Evolutionary conservation across 2,113 vertebrate species (phyloP).

Genomic region (Lepus europaeus): DNA sequence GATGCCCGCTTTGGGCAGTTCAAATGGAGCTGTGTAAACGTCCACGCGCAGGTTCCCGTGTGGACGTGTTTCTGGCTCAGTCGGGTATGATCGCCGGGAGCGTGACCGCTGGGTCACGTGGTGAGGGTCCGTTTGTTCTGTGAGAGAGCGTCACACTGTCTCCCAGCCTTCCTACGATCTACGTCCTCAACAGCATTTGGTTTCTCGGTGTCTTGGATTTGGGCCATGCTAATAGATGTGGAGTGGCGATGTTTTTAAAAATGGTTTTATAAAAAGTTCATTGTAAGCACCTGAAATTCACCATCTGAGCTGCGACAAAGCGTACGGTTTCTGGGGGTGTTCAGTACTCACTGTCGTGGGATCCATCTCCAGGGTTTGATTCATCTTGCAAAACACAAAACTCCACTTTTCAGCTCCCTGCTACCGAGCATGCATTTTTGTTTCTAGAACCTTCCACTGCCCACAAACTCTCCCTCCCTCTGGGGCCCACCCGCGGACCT

Average conservation of each 20-base stretch:
- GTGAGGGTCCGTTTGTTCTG: neutral
- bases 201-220: neutral
- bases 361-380: rapidly evolving
- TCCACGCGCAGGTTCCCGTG: no score
- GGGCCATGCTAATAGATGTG: neutral
- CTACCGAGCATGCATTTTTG: neutral
- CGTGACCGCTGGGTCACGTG: rapidly evolving
- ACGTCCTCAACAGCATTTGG: neutral
- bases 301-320: neutral
- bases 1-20: neutral
- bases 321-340: neutral
- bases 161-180: neutral
- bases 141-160: neutral
- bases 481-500: neutral
- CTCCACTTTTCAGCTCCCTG: no score
- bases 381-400: neutral
- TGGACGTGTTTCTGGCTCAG: neutral
- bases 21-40: neutral
- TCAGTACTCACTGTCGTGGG: neutral
- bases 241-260: no score
- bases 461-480: neutral
- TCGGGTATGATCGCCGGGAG: neutral
- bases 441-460: neutral
- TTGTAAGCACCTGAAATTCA: neutral
- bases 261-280: no score